Base-by-base conservation (phyloP, 2,888 invertebrate species). In the Mactromeris polynyma region DNA sequence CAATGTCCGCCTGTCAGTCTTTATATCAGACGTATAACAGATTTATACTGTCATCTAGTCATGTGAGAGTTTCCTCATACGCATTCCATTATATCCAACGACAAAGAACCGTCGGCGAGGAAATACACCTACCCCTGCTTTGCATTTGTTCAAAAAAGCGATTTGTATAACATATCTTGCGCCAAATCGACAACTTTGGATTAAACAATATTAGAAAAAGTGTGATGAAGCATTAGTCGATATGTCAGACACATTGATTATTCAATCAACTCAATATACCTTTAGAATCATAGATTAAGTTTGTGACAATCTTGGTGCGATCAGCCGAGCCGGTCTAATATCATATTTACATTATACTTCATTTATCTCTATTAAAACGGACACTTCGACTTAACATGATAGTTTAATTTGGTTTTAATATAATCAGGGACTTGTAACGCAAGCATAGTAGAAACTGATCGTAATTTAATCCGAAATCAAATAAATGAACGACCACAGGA, bases 381-480 rank as follows among this genome's bases (percentile, higher is more conserved):
- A 81, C 83, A 77, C n/a, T 31, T n/a, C 40, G 89, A 81, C 84
- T 86, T 86, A 36, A 78, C 17, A 80, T 86, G 86, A 89, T 89
- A 86, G 81, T 89, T 89, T 89, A 86, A 89, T 89, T 78, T 83
- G 83, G 83, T 86, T 86, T 89, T 89, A 89, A 89, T 89, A 84
- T 89, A 87, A 87, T 78, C 46, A 54, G 33, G 82, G 82, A 33
- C 82, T 84, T 78, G 83, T 84, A 78, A 36, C 84, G 84, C 54
- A 77, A 77, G 46, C 84, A 36, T 14, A 46, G 46, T 42, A 42
- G 38, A 38, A 84, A 78, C 84, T 46, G 78, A 84, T 77, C 36
- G 84, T 33, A 33, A 36, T 46, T 84, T 77, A 78, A 84, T 77
- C 78, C 78, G 21, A 78, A 77, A 73, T 38, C 42, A 84, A 73